Conservation (phyloP, 2,888 invertebrate species). For the Nebria brevicollis region DNA sequence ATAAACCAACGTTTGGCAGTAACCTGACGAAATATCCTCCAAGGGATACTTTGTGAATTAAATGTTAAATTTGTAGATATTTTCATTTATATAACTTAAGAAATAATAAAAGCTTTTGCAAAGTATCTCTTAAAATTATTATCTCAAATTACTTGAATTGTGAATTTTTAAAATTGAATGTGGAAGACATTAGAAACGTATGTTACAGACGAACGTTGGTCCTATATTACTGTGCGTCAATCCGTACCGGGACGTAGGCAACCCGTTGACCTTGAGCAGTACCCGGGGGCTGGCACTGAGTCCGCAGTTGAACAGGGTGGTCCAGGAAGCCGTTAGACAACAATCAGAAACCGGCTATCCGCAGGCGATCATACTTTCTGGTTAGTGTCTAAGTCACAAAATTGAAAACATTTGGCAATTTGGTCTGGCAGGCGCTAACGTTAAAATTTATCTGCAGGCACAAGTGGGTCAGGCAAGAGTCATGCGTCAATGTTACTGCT, state of each 20-base stretch:
- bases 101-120: too few relatives aligned
- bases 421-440: neutral
- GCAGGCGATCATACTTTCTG: conserved; percentile 92
- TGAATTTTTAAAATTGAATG: conserved; percentile 2
- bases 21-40: too few relatives aligned
- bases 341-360: conserved; percentile 96
- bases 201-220: conserved; percentile 86
- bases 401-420: neutral
- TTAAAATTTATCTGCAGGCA: conserved; percentile 66
- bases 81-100: too few relatives aligned
- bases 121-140: neutral
- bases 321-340: conserved; percentile 91
- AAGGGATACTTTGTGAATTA: too few relatives aligned
- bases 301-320: conserved; percentile 87
- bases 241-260: conserved; percentile 87
- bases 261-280: conserved; percentile 83
- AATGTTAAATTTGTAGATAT: too few relatives aligned
- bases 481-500: conserved; percentile 91
- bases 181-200: neutral
- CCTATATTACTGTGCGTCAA: conserved; percentile 91
- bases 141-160: neutral
- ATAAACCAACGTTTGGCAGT: too few relatives aligned
- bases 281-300: conserved; percentile 78
- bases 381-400: conserved; percentile 60
- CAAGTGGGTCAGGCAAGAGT: conserved; percentile 94